Percentiles rank a stretch among this genome's conserved stretches.
phyloP scores from a whole-genome alignment of 2,888 invertebrate species.

The Stenchaetothrips biformis region DNA sequence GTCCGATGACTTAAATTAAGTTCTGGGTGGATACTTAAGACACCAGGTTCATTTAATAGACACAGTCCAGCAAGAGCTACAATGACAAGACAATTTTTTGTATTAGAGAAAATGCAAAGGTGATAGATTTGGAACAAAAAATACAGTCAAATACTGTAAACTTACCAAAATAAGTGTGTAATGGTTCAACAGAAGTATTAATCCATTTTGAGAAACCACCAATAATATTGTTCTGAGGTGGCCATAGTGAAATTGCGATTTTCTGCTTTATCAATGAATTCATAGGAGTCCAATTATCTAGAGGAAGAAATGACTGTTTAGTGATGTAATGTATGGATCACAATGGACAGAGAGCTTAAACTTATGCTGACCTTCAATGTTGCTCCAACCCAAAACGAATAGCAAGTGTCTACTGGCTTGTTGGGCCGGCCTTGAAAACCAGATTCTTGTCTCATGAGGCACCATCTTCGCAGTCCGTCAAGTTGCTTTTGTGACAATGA shows the following conservation, averaged over 20 bases:
- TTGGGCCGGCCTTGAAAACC: constrained; percentile 94
- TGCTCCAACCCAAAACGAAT: constrained; percentile 98
- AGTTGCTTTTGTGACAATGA: constrained; percentile 56
- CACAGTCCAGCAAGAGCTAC: constrained; percentile 71
- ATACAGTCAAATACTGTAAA: constrained; percentile 26
- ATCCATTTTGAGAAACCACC: constrained; percentile 94
- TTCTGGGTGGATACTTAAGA: constrained; percentile 74
- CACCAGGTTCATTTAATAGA: constrained; percentile 68
- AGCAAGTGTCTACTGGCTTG: constrained; percentile 95
- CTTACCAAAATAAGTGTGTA: constrained; percentile 87
- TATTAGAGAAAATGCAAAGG: neutral
- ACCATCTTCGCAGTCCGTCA: constrained; percentile 74
- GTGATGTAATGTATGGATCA: constrained; percentile 30
- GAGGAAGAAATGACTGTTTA: constrained; percentile 33
- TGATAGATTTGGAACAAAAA: neutral
- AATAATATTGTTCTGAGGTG: constrained; percentile 73
- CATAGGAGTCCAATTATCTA: constrained; percentile 66
- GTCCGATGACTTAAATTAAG: constrained; percentile 79
- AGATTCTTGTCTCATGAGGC: constrained; percentile 65
- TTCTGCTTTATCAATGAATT: constrained; percentile 61
- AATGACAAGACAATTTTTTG: constrained; percentile 23
- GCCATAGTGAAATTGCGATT: constrained; percentile 75
- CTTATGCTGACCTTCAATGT: constrained; percentile 60
- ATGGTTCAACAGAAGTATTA: constrained; percentile 74
- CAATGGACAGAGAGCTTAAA: constrained; percentile 25